Base-by-base conservation (phyloP, 2,113 vertebrate species). In the Brachirus orientalis region DNA sequence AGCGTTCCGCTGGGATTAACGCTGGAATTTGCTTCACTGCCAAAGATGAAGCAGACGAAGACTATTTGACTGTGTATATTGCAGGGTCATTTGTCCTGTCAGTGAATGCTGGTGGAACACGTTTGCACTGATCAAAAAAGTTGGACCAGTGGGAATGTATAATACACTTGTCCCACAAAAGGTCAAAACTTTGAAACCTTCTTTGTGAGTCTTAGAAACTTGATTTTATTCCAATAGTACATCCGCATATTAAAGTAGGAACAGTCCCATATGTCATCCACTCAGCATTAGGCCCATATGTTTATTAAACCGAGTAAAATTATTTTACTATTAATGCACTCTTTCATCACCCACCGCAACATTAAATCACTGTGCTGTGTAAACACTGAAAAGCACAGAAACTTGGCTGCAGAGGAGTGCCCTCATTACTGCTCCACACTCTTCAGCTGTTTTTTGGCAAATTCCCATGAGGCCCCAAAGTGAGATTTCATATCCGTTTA, bases 351-450 rank as follows among this genome's bases (percentile, higher is more conserved):
- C 10, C 17, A 11, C 10, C 40, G 36, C 41, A 10, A 41, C 50
- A 55, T 58, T 76, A 14, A 69, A 14, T 20, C 17, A 18, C 9
- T 28, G n/a, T 17, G 37, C 45, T 43, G 11, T 63, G 48, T 61
- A 78, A 72, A 85, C 78, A 81, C 22, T 41, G 57, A 73, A 60
- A 63, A 82, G 72, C 61, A 60, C 80, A 75, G 63, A 47, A 55
- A 43, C 12, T 13, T 69, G 74, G 64, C 63, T 63, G 3, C n/a
- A 35, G 53, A 14, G 43, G 48, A 53, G 62, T 45, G 62, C 37
- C 51, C 63, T 35, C 17, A 38, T 68, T 70, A 19, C 43, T 67
- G 63, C 37, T 63, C 59, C 44, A 74, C 61, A 60, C 56, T 36
- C 28, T 68, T 56, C 12, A 51, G 47, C 33, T 67, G 33, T 50